These are phyloP conservation scores for Lagopus muta DNA, from an alignment of 2,113 vertebrate species.

Conservation along the genomic window DNA sequence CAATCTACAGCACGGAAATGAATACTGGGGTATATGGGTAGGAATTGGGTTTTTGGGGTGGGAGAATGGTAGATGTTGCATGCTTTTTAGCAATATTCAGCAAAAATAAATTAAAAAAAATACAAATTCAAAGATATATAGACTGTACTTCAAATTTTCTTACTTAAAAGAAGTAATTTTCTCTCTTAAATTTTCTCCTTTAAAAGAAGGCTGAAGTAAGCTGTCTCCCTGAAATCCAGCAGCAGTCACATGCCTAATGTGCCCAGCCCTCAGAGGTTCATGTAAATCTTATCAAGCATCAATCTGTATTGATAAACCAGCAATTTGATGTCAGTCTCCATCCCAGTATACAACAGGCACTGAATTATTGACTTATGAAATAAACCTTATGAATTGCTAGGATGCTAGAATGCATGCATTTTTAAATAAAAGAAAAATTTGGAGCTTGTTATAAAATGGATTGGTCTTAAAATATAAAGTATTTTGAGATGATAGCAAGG, in stretches of 20 bases:
- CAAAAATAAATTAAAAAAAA: neutral
- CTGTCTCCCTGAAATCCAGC: neutral
- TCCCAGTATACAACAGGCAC: neutral
- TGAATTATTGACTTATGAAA: neutral
- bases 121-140: neutral
- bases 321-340: neutral
- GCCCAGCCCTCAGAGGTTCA: fast-evolving
- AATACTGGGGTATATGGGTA: neutral
- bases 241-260: neutral
- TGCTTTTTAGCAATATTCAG: neutral
- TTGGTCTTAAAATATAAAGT: neutral
- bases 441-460: neutral
- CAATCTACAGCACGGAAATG: neutral
- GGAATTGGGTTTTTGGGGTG: neutral
- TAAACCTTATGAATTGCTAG: neutral
- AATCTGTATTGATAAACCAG: neutral
- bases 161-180: neutral
- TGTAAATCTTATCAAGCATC: neutral
- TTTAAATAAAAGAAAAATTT: neutral
- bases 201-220: neutral
- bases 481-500: neutral
- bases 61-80: neutral
- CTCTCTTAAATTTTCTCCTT: neutral
- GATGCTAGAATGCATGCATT: neutral
- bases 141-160: neutral